Base-by-base conservation (phyloP, 2,797 vertebrate species). In the Lates japonicus region DNA sequence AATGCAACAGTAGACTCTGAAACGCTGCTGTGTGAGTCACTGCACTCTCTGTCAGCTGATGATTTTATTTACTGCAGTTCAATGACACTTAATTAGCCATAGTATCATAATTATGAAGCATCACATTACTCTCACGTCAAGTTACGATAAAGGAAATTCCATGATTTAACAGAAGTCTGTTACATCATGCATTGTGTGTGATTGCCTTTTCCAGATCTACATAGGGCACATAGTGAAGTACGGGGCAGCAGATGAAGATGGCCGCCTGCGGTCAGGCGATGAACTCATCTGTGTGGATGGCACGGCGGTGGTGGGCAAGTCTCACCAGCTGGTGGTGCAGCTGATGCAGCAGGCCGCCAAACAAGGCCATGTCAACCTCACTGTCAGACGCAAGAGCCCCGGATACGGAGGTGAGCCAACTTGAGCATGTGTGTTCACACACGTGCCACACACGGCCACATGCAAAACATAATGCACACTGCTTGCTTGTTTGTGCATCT, bases 301-400 rank as follows among this genome's bases (percentile, higher is more conserved):
- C 80, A 99, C 98, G 1, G 97, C 98, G 0, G 98, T 99, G 59
- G 97, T 99, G 46, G 98, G 98, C 60, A 99, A 99, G 80, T 99
- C 98, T 16, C 98, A 99, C 93, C 98, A 99, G 95, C 96, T 99
- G 81, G 98, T 99, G 79, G 98, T 99, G 78, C 98, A 99, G 93
- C 97, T 99, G 81, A 99, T 99, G 98, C 98, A 99, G 87, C 98
- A 99, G 92, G 98, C 98, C 0, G 98, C 98, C 91, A 99, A 99
- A 71, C 98, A 99, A 92, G 98, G 98, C 59, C 98, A 99, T 0
- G 98, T 99, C 92, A 99, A 99, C 88, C 96, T 99, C 85, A 99
- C 97, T 0, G 97, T 99, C 84, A 95, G 98, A 76, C 98, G 98
- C 81, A 99, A 99, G 95, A 81, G 78, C 57, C 87, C 96, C 19